A percentile compares a stretch with the other conserved stretches of the same genome.
These are phyloP conservation scores for Rhamnusium bicolor DNA, from an alignment of 2,888 invertebrate species.

Conservation along the genomic window DNA sequence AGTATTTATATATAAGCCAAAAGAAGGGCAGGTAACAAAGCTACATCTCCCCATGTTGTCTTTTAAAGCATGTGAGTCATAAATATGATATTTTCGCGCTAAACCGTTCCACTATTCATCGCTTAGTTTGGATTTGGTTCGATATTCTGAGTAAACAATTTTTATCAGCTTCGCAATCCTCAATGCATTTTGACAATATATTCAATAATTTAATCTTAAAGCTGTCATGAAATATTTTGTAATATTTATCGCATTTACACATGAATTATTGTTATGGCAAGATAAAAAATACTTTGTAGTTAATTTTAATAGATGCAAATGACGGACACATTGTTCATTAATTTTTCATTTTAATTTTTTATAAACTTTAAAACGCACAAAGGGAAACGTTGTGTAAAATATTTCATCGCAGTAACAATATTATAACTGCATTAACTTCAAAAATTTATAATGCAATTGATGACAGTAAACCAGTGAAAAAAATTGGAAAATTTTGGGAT, in stretches of 20 bases:
- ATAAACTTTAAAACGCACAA: neutral
- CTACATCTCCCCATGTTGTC: neutral
- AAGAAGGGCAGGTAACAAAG: neutral
- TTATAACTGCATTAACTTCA: too few relatives aligned
- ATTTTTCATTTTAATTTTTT: neutral
- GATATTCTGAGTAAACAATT: constrained; percentile 46
- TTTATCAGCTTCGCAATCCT: constrained; percentile 47
- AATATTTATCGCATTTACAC: constrained; percentile 50
- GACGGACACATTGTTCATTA: neutral
- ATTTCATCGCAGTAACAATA: neutral
- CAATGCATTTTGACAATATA: constrained; percentile 45
- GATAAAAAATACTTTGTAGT: constrained; percentile 20
- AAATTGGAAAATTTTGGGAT: too few relatives aligned
- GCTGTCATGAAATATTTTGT: constrained; percentile 17
- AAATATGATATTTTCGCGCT: constrained; percentile 5
- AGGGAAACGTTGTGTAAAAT: neutral
- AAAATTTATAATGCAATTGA: too few relatives aligned
- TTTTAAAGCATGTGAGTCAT: neutral
- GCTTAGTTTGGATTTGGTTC: constrained; percentile 21
- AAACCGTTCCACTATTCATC: constrained; percentile 12
- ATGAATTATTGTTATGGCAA: constrained; percentile 42
- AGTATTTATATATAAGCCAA: neutral
- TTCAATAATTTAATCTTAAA: constrained; percentile 39
- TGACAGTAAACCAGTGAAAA: too few relatives aligned
- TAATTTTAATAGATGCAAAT: constrained; percentile 13